phyloP scores from a whole-genome alignment of 2,888 invertebrate genomes.

The Pollenia angustigena region DNA sequence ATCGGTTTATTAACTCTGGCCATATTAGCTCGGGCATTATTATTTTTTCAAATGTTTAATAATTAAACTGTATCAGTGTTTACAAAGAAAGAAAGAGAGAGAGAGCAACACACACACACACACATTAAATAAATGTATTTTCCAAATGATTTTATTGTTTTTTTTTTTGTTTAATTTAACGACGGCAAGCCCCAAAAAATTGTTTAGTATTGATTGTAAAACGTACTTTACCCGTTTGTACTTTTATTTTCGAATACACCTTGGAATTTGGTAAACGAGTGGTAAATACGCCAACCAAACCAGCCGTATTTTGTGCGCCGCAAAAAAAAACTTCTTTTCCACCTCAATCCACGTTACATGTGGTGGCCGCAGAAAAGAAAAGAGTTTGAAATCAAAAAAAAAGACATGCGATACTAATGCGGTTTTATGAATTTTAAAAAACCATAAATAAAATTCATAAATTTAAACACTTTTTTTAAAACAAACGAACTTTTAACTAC shows the following conservation, averaged over 20 bases:
- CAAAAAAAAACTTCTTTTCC: neutral
- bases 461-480: neutral
- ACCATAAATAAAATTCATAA: constrained; percentile 30
- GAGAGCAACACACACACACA: neutral
- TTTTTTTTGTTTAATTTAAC: constrained; percentile 40
- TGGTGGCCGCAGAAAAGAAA: constrained; percentile 38
- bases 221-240: constrained; percentile 31
- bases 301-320: constrained; percentile 1
- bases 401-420: constrained; percentile 42
- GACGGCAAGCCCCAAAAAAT: constrained; percentile 68
- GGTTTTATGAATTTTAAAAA: constrained; percentile 61
- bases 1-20: constrained; percentile 54
- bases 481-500: neutral
- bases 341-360: constrained; percentile 3
- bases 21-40: constrained; percentile 46
- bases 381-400: constrained; percentile 18
- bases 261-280: constrained; percentile 69
- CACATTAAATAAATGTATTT: constrained; percentile 21
- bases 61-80: constrained; percentile 60
- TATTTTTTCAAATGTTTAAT: constrained; percentile 58
- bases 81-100: constrained; percentile 9
- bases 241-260: constrained; percentile 54
- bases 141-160: constrained; percentile 68
- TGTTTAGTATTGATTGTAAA: constrained; percentile 44
- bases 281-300: constrained; percentile 58